A percentile compares a stretch with the other conserved stretches of the same genome.
Conservation (phyloP, 2,797 vertebrate genomes). For the Scleropages formosus region DNA sequence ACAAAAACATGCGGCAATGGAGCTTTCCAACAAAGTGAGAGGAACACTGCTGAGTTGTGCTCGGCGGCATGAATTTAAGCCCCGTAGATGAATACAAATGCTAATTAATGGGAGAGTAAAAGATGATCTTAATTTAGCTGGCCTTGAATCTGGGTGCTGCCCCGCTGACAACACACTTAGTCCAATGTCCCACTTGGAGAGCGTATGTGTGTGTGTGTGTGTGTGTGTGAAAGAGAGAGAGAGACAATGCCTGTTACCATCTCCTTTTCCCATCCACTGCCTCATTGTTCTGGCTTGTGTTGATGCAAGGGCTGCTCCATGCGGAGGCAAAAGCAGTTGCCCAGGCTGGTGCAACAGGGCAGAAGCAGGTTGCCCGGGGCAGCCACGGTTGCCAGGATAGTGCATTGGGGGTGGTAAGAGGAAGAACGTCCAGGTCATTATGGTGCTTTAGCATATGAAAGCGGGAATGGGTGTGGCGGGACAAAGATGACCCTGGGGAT, state of each 20-base stretch:
- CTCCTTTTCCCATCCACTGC: conserved; percentile 57
- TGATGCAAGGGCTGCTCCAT: conserved; percentile 65
- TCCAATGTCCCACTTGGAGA: conserved; percentile 30
- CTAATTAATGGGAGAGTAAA: conserved; percentile 66
- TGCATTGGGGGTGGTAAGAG: conserved; percentile 41
- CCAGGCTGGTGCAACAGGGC: conserved; percentile 61
- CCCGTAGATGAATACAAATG: conserved; percentile 71
- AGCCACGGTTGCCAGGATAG: conserved; percentile 45
- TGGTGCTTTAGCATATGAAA: conserved; percentile 82
- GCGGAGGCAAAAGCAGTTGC: conserved; percentile 70
- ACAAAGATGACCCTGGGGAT: conserved; percentile 70
- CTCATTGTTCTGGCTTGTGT: conserved; percentile 52
- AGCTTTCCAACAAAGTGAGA: conserved; percentile 28
- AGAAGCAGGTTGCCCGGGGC: conserved; percentile 62
- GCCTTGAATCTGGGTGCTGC: conserved; percentile 50
- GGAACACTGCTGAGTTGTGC: conserved; percentile 60
- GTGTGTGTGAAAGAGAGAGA: conserved; percentile 28
- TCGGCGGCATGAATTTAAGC: conserved; percentile 64
- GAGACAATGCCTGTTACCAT: conserved; percentile 45
- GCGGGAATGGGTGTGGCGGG: conserved; percentile 49
- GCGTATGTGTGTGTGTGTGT: conserved; percentile 1
- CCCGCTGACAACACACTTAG: conserved; percentile 50
- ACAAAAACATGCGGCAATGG: not conserved
- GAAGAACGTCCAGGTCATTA: conserved; percentile 78
- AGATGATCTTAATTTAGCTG: conserved; percentile 63